These are phyloP conservation scores for Naja naja DNA, from an alignment of 2,113 vertebrate species.

Conservation along the genomic window DNA sequence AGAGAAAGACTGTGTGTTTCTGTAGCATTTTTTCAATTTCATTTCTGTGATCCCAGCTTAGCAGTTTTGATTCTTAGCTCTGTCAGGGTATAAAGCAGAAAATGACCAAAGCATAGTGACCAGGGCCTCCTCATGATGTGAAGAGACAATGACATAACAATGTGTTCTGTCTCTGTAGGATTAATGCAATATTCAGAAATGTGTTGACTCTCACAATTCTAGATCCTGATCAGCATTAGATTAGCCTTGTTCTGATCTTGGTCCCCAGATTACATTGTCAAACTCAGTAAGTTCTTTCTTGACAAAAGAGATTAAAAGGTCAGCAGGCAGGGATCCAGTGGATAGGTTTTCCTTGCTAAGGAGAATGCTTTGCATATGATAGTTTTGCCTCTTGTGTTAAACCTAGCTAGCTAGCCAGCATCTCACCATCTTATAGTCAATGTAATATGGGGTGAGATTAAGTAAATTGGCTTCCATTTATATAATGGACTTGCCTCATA, in stretches of 20 bases:
- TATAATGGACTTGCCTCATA: not conserved
- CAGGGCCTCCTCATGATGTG: not conserved
- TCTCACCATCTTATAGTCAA: not conserved
- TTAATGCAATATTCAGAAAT: not conserved
- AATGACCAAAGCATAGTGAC: not conserved
- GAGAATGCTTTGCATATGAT: not conserved
- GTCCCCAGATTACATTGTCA: slow-evolving; percentile 1
- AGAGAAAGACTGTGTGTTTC: not conserved
- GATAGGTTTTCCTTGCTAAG: not conserved
- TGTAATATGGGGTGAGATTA: not conserved
- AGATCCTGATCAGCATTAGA: too few species aligned
- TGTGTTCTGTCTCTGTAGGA: not conserved
- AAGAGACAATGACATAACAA: not conserved
- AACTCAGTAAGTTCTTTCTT: not conserved
- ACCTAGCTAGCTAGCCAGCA: not conserved
- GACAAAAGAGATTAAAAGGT: slow-evolving; percentile 9
- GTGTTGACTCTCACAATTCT: not conserved
- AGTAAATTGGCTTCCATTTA: not conserved
- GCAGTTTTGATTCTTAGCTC: not conserved
- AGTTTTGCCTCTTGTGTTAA: not conserved
- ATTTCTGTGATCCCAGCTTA: not conserved
- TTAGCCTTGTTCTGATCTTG: too few species aligned
- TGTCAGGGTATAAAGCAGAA: not conserved
- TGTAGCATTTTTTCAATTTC: not conserved
- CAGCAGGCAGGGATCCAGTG: not conserved